A percentile compares a stretch with the other conserved stretches of the same genome.
These are phyloP conservation scores for Rhynchomys soricoides DNA, from an alignment of 2,113 vertebrate genomes.

Conservation along the genomic window DNA sequence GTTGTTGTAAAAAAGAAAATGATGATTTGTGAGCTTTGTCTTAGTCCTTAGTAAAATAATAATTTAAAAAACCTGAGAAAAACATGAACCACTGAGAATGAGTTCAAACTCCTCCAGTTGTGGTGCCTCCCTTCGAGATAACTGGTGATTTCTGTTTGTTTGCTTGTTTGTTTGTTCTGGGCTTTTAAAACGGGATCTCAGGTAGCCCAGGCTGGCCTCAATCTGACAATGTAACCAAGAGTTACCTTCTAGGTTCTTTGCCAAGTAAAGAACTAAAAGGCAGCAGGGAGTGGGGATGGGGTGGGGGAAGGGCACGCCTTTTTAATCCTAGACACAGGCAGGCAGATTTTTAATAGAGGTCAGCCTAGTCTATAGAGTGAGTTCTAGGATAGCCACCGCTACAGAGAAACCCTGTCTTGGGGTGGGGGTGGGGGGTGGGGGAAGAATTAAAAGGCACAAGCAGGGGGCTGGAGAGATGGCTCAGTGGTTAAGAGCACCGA, in stretches of 20 bases:
- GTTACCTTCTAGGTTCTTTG: background rate
- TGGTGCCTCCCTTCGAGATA: background rate
- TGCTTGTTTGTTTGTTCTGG: background rate
- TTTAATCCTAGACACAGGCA: background rate
- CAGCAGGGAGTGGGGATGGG: no score
- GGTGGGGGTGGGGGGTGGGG: fast-evolving
- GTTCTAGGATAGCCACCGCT: no score
- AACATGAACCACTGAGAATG: background rate
- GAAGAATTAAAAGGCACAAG: no score
- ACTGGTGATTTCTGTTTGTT: background rate
- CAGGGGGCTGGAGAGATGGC: no score
- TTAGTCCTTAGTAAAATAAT: background rate
- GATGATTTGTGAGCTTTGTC: background rate
- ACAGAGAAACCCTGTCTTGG: no score
- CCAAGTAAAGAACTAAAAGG: background rate
- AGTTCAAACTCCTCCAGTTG: background rate
- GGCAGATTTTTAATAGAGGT: background rate
- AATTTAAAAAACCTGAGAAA: background rate
- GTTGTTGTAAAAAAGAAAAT: background rate
- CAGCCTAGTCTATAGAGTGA: background rate
- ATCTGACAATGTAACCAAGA: background rate
- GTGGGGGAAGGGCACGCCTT: no score
- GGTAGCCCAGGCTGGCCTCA: background rate
- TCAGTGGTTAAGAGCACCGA: no score
- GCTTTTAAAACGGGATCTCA: background rate